phyloP scores from a whole-genome alignment of 2,797 vertebrate species.

The Sebastes minor region DNA sequence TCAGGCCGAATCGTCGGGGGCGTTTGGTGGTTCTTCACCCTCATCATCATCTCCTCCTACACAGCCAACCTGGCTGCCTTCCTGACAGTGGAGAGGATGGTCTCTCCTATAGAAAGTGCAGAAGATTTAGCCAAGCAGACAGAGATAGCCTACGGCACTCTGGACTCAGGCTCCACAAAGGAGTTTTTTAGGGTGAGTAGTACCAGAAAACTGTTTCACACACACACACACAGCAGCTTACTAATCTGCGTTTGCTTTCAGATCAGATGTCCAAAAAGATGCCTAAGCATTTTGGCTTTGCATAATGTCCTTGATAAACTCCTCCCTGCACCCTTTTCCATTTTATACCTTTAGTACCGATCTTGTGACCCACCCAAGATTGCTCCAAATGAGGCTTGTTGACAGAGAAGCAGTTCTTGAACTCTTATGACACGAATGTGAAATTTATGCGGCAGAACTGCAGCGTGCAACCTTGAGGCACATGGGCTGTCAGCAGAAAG shows the following conservation, averaged over 20 bases:
- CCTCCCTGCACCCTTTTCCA: slow-evolving; percentile 31
- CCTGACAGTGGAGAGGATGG: slow-evolving; percentile 99
- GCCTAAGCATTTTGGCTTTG: slow-evolving; percentile 11
- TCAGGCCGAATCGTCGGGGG: slow-evolving; percentile 98
- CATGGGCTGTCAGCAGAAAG: slow-evolving; percentile 76
- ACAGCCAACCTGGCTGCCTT: slow-evolving; percentile 99
- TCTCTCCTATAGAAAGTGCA: slow-evolving; percentile 98
- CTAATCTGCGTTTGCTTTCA: slow-evolving; percentile 11
- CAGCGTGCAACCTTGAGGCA: slow-evolving; percentile 76
- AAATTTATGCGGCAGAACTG: slow-evolving; percentile 72
- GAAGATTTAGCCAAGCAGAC: slow-evolving; percentile 99
- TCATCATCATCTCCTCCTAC: slow-evolving; percentile 99
- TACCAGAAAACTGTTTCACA: slow-evolving; percentile 1
- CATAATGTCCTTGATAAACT: slow-evolving; percentile 51
- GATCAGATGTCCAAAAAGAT: slow-evolving; percentile 9
- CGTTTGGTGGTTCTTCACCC: slow-evolving; percentile 99
- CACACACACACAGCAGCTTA: not conserved
- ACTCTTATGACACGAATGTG: slow-evolving; percentile 62
- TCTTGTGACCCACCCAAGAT: slow-evolving; percentile 59
- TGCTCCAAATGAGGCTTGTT: slow-evolving; percentile 68
- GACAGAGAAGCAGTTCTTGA: slow-evolving; percentile 68
- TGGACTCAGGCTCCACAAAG: slow-evolving; percentile 99
- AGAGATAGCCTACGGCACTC: slow-evolving; percentile 98
- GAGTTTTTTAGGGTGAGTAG: slow-evolving; percentile 99
- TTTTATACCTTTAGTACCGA: slow-evolving; percentile 40